Base-by-base conservation (phyloP, 2,113 vertebrate genomes). In the Hassar affinis region DNA sequence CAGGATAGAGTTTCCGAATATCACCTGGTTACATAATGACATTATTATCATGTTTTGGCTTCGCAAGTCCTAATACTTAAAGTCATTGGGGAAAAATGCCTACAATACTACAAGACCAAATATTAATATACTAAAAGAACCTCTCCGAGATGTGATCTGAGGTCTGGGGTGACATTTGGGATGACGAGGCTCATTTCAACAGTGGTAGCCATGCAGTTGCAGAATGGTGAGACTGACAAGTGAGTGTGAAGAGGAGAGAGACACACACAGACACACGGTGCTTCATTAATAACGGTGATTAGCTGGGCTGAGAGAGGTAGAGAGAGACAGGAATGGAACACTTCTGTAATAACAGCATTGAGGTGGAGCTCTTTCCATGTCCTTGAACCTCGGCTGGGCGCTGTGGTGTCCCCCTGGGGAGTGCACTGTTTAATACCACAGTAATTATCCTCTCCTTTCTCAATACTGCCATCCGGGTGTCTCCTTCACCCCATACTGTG, bases 361-460 rank as follows among this genome's bases (percentile, higher is more conserved):
- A 85, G 71, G 77, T 80, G 80, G 54, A 56, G 69, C 74, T 84
- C 72, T 52, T 49, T 80, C 64, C 80, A 27, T 84, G 89, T 91
- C 91, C 90, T 93, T 92, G 89, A 92, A 91, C 89, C 89, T 82
- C 85, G 80, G 86, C 87, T 89, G 84, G 87, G 85, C 82, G 87
- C 86, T 83, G 25, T 86, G 84, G 61, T 82, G 86, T 84, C 49
- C 64, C 87, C 88, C 88, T 64, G 51, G 90, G 89, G 88, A 91
- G 86, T 11, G 1, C 85, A 79, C 85, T 81, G 80, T 91, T 91
- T 92, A 91, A 92, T 89, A 91, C 89, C 88, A 80, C 86, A 90
- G 90, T 91, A 91, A 92, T 92, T 93, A 84, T 86, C 88, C 80
- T 69, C 80, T 89, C 78, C 85, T 85, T 81, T 80, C 79, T 85